Evolutionary conservation across 2,888 invertebrate genomes (phyloP), one percentile per base, ranked within the genome.

Genomic region (Amitus sp.): DNA sequence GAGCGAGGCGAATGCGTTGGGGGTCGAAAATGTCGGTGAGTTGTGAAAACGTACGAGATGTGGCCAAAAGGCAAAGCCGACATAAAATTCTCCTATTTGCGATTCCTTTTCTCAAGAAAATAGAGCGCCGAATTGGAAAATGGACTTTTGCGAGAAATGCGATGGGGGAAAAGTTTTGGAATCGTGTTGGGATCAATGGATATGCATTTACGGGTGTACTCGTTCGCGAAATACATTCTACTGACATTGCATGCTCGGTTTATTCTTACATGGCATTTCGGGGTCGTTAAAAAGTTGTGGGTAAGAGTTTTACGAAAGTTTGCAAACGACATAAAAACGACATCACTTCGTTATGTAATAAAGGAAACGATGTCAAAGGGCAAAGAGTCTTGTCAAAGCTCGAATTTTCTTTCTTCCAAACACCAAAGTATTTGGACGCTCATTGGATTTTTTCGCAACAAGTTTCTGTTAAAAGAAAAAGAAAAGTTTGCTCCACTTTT

Each of bases 1-100:
- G 73, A 93, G 94, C 54, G 96, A 96, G 81, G 96, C 97, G 0
- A 96, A 92, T 77, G 94, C 96, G 0, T 84, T 98, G 10, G 96
- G 96, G 0, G 91, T 96, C 40, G 91, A 93, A 82, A 95, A 95
- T 83, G 91, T 92, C 65, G 92, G 94, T 89, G 79, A 83, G 84
- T 79, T 17, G 10, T n/a, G 23, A 23, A 23, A 5, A 23, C 7
- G 23, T 5, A 23, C 9, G 33, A 37, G 15, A 30, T 9, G 30
- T 30, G 3, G n/a, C n/a, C n/a, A 2, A 2, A n/a, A 30, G n/a
- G n/a, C 23, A 7, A 23, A 23, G 3, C 4, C 23, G 23, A 3
- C 23, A 23, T 23, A 23, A 23, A 23, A 7, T 23, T 23, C 7
- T 7, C 3, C 3, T 23, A 23, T 23, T 23, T 23, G 3, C 7